phyloP scores from a whole-genome alignment of 2,797 vertebrate species.

The Karalla daura region DNA sequence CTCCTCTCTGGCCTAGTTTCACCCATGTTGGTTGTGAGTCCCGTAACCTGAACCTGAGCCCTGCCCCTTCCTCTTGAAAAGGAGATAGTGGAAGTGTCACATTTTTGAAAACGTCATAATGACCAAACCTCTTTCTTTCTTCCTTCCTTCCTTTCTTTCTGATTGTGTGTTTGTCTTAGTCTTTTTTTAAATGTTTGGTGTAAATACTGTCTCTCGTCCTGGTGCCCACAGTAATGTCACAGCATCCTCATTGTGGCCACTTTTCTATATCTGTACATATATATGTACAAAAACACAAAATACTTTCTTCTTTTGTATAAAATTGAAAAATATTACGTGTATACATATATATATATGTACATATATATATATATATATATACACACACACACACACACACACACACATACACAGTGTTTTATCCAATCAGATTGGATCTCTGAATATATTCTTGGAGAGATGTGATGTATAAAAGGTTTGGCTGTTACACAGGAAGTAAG shows the following conservation, averaged over 20 bases:
- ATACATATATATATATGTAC: constrained; percentile 42
- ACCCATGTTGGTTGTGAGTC: constrained; percentile 39
- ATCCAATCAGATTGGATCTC: constrained; percentile 69
- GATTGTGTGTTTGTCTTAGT: constrained; percentile 24
- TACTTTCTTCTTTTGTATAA: constrained; percentile 75
- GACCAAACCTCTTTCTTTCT: constrained; percentile 45
- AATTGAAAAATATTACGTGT: constrained; percentile 45
- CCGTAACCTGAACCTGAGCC: constrained; percentile 49
- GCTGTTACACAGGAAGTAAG: constrained; percentile 53
- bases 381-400: constrained; percentile 34
- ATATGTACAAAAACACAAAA: constrained; percentile 68
- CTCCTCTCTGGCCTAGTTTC: constrained; percentile 33
- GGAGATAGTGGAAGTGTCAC: constrained; percentile 45
- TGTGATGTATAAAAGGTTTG: constrained; percentile 51
- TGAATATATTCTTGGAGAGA: constrained; percentile 69
- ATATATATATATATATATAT: constrained; percentile 36
- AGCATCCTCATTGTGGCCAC: constrained; percentile 56
- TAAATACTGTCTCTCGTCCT: constrained; percentile 76
- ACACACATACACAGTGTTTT: constrained; percentile 68
- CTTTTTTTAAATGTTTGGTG: constrained; percentile 64
- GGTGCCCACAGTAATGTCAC: constrained; percentile 59
- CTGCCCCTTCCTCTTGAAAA: constrained; percentile 16
- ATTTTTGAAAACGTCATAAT: constrained; percentile 35
- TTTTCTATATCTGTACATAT: constrained; percentile 78
- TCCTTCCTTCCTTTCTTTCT: constrained; percentile 6